Evolutionary conservation across 2,797 vertebrate species (phyloP).

Genomic region (Anguilla obscura): DNA sequence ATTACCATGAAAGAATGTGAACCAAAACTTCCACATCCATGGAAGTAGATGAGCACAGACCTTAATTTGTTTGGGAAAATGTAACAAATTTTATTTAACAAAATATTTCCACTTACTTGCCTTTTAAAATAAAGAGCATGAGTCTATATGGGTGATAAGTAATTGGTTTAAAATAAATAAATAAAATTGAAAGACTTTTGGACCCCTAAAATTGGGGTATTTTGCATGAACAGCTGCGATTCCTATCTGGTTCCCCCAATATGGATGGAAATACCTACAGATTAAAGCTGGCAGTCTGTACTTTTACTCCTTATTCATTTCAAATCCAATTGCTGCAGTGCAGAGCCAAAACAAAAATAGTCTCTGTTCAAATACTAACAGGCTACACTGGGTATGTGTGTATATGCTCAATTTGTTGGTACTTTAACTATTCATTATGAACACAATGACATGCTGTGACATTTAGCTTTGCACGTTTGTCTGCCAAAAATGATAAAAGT

Average conservation of each 20-base stretch:
- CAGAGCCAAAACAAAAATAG: no score
- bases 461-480: not conserved
- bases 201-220: not conserved
- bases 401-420: no score
- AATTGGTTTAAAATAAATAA: not conserved
- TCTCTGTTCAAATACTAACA: no score
- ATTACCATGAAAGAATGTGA: not conserved
- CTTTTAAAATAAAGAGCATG: not conserved
- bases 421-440: no score
- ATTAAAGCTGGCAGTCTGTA: no score
- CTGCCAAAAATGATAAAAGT: not conserved
- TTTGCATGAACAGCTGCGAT: not conserved
- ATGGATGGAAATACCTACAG: not conserved
- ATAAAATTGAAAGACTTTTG: not conserved
- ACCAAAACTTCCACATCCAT: not conserved
- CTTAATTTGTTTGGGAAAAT: not conserved
- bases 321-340: no score
- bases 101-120: no score
- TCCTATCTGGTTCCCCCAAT: not conserved
- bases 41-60: not conserved
- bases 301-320: no score
- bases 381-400: no score
- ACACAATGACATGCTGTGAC: no score
- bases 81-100: no score
- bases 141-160: not conserved